These are phyloP conservation scores for Dolichomitus sp. DNA, from an alignment of 2,888 invertebrate genomes.

Conservation along the genomic window DNA sequence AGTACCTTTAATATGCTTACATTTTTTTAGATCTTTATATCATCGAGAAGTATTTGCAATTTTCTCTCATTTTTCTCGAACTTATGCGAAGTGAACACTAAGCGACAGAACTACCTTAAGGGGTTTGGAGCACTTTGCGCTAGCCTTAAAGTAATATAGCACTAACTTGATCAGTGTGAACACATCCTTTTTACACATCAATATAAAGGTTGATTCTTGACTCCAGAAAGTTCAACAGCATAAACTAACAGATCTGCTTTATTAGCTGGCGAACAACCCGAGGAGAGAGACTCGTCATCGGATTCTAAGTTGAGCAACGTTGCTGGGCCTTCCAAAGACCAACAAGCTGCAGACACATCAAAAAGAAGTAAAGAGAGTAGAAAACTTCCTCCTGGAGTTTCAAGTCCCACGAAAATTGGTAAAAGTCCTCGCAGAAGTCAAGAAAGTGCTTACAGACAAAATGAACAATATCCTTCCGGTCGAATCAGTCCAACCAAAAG, in stretches of 20 bases:
- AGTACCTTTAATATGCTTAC: too few relatives aligned
- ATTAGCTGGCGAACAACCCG: constrained; percentile 27
- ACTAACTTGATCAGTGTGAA: too few relatives aligned
- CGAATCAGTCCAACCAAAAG: not conserved
- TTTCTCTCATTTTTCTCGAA: too few relatives aligned
- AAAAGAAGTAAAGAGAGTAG: constrained; percentile 31
- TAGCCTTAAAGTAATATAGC: too few relatives aligned
- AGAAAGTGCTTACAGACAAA: not conserved
- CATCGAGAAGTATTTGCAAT: too few relatives aligned
- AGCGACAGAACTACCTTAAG: too few relatives aligned
- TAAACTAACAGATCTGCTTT: constrained; percentile 1
- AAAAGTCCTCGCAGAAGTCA: constrained; percentile 16
- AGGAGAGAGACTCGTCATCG: constrained; percentile 28
- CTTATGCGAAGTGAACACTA: too few relatives aligned
- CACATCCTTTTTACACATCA: not conserved
- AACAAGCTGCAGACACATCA: not conserved
- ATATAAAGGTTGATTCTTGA: not conserved
- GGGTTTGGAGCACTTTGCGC: too few relatives aligned
- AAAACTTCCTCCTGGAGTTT: constrained; percentile 6
- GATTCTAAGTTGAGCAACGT: constrained; percentile 6
- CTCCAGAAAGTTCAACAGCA: not conserved
- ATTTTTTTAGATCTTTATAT: too few relatives aligned
- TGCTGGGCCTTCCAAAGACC: constrained; percentile 33
- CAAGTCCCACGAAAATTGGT: not conserved
- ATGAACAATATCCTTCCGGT: constrained; percentile 13